Evolutionary conservation across 2,888 invertebrate species (phyloP).

Genomic region (Thalpophila matura): DNA sequence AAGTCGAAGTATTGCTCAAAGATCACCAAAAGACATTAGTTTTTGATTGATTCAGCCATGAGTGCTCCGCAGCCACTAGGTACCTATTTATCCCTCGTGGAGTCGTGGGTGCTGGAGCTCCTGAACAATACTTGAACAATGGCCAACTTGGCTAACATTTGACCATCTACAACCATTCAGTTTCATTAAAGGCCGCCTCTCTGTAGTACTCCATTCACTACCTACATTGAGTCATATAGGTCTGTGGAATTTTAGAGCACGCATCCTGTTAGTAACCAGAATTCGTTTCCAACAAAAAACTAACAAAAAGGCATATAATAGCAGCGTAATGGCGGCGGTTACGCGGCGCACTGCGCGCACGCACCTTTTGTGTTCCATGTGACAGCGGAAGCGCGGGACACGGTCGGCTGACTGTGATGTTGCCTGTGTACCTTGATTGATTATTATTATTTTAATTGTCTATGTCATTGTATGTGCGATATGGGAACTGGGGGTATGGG

Average conservation of each 20-base stretch:
- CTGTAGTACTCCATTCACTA: conserved; percentile 44
- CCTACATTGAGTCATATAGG: conserved; percentile 60
- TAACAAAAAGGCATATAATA: conserved; percentile 87
- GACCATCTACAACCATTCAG: conserved; percentile 35
- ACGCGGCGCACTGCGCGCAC: conserved; percentile 72
- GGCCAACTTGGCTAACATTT: conserved; percentile 13
- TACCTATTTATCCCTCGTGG: too few relatives aligned
- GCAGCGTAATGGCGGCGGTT: conserved; percentile 78
- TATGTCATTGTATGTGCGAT: conserved; percentile 43
- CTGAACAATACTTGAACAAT: conserved; percentile 19
- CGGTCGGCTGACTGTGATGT: conserved; percentile 60
- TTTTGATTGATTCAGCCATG: too few relatives aligned
- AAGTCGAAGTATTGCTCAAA: too few relatives aligned
- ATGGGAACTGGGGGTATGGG: conserved; percentile 15
- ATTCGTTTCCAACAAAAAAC: conserved; percentile 73
- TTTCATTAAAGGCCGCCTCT: conserved; percentile 37
- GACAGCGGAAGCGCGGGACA: conserved; percentile 74
- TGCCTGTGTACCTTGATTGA: conserved; percentile 54
- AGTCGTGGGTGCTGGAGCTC: too few relatives aligned
- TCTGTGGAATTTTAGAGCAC: conserved; percentile 69
- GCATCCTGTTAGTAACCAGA: conserved; percentile 74
- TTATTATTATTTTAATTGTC: conserved; percentile 59
- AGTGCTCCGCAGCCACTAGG: too few relatives aligned
- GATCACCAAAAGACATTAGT: too few relatives aligned
- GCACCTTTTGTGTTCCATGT: conserved; percentile 69